Base-by-base conservation (phyloP, 2,113 vertebrate species). In the Microtus oregoni region DNA sequence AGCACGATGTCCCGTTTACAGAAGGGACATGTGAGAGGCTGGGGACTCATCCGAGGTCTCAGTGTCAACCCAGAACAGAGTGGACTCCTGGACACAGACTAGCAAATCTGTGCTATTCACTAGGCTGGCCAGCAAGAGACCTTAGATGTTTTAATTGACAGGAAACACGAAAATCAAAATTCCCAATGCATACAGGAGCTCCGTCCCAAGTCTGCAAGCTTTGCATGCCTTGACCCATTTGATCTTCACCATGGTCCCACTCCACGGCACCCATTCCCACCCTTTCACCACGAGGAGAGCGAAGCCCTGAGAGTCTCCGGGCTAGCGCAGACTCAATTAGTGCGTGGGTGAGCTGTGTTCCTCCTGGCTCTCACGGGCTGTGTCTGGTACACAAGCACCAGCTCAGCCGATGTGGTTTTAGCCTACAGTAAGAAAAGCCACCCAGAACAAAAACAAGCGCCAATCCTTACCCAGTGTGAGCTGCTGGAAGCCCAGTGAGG, bases 31-130 rank as follows among this genome's bases (percentile, higher is more conserved):
- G n/a, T 86, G 85, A 86, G 72, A 89, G 38, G 44, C 3, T n/a
- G 44, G 28, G 63, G 58, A 77, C 44, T 70, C 89, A 87, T 35
- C 22, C 2, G 63, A 75, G 55, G 87, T 28, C 44, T 28, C 72
- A 1, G 4, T n/a, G 52, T 68, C 47, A 92, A 92, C 67, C 61
- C 0, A 0, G 41, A 28, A 26, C 55, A n/a, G 28, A 76, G 12
- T 55, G 91, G 38, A 91, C 50, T n/a, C 94, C 47, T 68, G 68
- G 94, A 79, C 13, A 19, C 19, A 93, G n/a, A 77, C 17, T 44
- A 50, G 24, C 67, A 75, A 89, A 73, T 52, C 73, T 26, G 30
- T 83, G 61, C 15, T 77, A 13, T 65, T 90, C 1, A 13, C 38
- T 65, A 44, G 19, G 32, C 88, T n/a, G 61, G 38, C 13, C 0